These are phyloP conservation scores for Erpobdella octoculata DNA, from an alignment of 2,888 invertebrate genomes.

Conservation along the genomic window DNA sequence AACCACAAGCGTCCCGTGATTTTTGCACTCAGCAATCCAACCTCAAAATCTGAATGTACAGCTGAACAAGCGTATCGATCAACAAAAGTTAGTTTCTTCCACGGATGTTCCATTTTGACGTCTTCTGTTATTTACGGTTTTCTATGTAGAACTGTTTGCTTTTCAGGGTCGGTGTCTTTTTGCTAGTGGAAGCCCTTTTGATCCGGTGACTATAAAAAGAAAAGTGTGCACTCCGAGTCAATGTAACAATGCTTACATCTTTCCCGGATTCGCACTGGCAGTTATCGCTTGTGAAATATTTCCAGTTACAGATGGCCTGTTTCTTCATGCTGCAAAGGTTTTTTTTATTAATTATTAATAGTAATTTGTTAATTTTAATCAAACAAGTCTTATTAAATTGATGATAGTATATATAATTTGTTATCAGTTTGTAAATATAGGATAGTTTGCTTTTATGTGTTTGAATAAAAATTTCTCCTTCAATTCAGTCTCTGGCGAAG, in stretches of 20 bases:
- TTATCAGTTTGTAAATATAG: no score
- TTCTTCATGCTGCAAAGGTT: constrained; percentile 83
- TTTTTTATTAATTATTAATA: neutral
- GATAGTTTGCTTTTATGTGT: no score
- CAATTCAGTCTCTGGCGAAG: constrained; percentile 59
- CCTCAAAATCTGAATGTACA: constrained; percentile 94
- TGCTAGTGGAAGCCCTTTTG: constrained; percentile 92
- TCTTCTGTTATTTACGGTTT: constrained; percentile 13
- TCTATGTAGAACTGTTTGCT: no score
- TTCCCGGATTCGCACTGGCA: constrained; percentile 82
- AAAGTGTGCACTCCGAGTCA: constrained; percentile 82
- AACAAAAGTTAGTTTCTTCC: constrained; percentile 64
- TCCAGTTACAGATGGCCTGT: constrained; percentile 85
- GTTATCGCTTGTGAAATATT: constrained; percentile 85
- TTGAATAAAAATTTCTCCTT: neutral
- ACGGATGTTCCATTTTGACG: neutral
- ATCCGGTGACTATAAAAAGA: constrained; percentile 69
- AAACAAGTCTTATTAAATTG: neutral
- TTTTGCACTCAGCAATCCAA: constrained; percentile 96
- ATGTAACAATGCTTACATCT: constrained; percentile 59
- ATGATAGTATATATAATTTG: no score
- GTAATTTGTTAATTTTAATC: neutral
- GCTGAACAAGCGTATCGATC: constrained; percentile 84
- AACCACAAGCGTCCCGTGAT: constrained; percentile 79
- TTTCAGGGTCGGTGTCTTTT: constrained; percentile 72